Evolutionary conservation across 2,113 vertebrate species (phyloP).

Genomic region (Pomatorhinus ruficollis): DNA sequence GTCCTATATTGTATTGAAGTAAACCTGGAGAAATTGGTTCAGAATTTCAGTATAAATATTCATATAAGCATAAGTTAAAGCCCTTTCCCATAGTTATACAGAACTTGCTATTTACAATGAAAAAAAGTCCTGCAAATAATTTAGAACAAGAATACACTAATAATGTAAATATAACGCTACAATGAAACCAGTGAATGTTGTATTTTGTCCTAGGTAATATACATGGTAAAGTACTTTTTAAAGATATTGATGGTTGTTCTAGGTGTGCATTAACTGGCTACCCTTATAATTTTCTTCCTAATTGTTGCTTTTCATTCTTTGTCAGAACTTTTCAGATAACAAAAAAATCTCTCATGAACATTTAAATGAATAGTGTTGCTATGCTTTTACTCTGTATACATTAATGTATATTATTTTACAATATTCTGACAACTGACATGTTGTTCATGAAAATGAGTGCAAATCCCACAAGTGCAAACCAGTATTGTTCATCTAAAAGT

Average conservation of each 20-base stretch:
- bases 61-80: neutral
- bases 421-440: neutral
- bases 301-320: neutral
- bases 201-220: neutral
- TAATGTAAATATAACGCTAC: neutral
- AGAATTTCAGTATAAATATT: neutral
- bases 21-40: neutral
- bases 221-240: accelerated
- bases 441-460: neutral
- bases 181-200: neutral
- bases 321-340: neutral
- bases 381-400: neutral
- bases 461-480: neutral
- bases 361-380: neutral
- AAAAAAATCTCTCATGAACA: slow-evolving; percentile 1
- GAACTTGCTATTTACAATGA: neutral
- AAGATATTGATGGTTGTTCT: neutral
- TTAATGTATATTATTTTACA: neutral
- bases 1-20: neutral
- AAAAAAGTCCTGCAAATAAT: neutral
- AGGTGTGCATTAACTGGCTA: neutral
- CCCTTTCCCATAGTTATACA: neutral
- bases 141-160: neutral
- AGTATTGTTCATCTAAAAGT: neutral
- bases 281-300: neutral